Conservation (phyloP, 2,797 vertebrate species). For the Spinibarbus caldwelli region DNA sequence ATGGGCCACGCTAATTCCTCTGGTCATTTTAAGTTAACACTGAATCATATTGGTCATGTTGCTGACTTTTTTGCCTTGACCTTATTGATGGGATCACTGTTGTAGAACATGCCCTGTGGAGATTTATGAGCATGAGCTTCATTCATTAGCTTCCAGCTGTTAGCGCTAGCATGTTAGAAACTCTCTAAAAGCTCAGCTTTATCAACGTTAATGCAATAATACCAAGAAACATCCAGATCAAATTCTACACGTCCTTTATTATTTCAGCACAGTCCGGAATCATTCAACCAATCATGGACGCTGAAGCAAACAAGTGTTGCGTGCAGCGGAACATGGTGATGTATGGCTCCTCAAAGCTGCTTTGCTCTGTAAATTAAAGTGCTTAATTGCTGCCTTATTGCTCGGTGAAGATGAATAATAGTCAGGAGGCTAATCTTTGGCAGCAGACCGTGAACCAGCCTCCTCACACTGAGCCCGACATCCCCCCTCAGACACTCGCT, state of each 20-base stretch:
- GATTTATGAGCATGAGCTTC: constrained; percentile 3
- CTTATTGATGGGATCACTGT: constrained; percentile 22
- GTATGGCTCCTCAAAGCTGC: constrained; percentile 52
- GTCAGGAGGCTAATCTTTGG: constrained; percentile 55
- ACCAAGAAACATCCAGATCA: constrained; percentile 21
- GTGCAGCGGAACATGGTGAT: constrained; percentile 46
- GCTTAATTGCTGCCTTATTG: constrained; percentile 60
- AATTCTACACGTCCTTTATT: constrained; percentile 32
- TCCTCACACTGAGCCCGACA: constrained; percentile 40
- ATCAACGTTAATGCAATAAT: constrained; percentile 19
- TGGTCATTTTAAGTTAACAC: background rate
- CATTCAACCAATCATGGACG: constrained; percentile 26
- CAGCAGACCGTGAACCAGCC: constrained; percentile 51
- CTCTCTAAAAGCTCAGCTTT: constrained; percentile 15
- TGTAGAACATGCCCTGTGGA: constrained; percentile 16
- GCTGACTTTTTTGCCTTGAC: constrained; percentile 20
- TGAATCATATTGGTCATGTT: background rate
- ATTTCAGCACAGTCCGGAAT: constrained; percentile 38
- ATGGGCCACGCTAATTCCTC: background rate
- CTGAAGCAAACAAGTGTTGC: constrained; percentile 54
- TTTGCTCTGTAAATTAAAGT: constrained; percentile 60
- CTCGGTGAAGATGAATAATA: constrained; percentile 59
- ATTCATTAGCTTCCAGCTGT: constrained; percentile 21
- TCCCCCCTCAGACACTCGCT: constrained; percentile 24
- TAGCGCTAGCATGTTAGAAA: constrained; percentile 3